Conservation (phyloP, 2,797 vertebrate genomes). For the Microchirus variegatus region DNA sequence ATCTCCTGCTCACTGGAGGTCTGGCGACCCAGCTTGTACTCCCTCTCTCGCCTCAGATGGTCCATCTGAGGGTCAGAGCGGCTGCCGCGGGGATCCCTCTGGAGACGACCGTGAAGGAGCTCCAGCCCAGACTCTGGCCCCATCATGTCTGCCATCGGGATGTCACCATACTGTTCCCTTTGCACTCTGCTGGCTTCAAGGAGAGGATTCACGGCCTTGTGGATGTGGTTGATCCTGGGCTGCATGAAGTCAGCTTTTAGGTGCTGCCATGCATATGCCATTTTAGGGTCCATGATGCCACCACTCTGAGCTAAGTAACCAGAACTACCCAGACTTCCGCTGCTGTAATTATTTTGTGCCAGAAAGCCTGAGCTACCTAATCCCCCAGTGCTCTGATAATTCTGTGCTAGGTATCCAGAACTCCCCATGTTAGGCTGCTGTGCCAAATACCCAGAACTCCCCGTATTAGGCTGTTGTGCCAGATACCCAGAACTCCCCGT, state of each 20-base stretch:
- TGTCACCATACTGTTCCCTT: conserved; percentile 72
- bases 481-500: conserved; percentile 60
- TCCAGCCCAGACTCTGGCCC: conserved; percentile 81
- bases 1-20: conserved; percentile 83
- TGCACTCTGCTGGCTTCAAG: conserved; percentile 73
- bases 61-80: conserved; percentile 84
- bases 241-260: conserved; percentile 90
- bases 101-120: conserved; percentile 78
- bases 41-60: conserved; percentile 82
- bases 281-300: conserved; percentile 81
- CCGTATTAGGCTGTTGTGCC: conserved; percentile 60
- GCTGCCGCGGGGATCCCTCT: conserved; percentile 81
- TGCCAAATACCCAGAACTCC: conserved; percentile 59
- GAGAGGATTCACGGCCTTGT: conserved; percentile 76
- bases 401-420: conserved; percentile 71
- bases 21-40: conserved; percentile 81
- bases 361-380: conserved; percentile 74
- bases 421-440: conserved; percentile 65
- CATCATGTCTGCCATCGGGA: conserved; percentile 76
- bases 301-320: conserved; percentile 73
- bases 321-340: conserved; percentile 80
- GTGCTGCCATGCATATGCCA: conserved; percentile 83
- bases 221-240: conserved; percentile 88
- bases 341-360: conserved; percentile 84
- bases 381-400: conserved; percentile 70